phyloP scores from a whole-genome alignment of 2,888 invertebrate species.

The Pocota personata region DNA sequence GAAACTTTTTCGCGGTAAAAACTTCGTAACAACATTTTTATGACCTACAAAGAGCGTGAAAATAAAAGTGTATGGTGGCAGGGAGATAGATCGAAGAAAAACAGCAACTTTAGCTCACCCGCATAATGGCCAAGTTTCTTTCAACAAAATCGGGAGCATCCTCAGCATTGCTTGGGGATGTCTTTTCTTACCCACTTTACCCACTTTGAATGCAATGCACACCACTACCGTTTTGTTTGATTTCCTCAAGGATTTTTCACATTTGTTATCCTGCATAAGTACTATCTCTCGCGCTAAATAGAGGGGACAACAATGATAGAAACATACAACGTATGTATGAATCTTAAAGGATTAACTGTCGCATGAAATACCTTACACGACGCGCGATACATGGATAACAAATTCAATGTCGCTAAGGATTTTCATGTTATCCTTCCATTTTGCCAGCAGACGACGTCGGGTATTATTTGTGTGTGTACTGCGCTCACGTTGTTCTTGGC shows the following conservation, averaged over 20 bases:
- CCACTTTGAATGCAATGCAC: conserved; percentile 27
- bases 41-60: conserved; percentile 19
- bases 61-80: background rate
- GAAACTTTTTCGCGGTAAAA: conserved; percentile 35
- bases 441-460: conserved; percentile 14
- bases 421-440: conserved; percentile 66
- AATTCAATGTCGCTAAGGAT: conserved; percentile 69
- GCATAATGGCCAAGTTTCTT: conserved; percentile 2
- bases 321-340: conserved; percentile 28
- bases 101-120: background rate
- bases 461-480: conserved; percentile 33
- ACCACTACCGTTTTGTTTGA: conserved; percentile 49
- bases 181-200: background rate
- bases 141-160: conserved; percentile 5
- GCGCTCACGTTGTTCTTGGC: conserved; percentile 32
- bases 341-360: conserved; percentile 62
- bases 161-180: conserved; percentile 32
- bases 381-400: conserved; percentile 27
- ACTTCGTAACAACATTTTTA: conserved; percentile 40
- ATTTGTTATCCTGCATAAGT: conserved; percentile 63
- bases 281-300: conserved; percentile 20
- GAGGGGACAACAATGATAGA: background rate
- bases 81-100: background rate
- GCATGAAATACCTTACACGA: conserved; percentile 49
- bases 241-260: conserved; percentile 59